Percentiles rank a stretch among this genome's conserved stretches.
phyloP scores from a whole-genome alignment of 2,888 invertebrate species.

The Orgyia antiqua region DNA sequence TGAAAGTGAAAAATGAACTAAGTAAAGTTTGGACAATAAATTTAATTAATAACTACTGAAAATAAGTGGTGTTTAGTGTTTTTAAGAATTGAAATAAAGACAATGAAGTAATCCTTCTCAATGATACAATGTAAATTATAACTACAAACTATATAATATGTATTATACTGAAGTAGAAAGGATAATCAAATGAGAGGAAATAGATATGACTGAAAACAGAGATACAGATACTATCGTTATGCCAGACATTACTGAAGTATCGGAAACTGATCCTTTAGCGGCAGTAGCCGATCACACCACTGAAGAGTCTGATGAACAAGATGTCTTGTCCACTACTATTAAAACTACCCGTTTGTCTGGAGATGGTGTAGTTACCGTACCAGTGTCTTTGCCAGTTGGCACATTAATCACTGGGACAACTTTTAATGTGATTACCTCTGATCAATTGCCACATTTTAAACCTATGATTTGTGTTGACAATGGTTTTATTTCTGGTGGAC shows the following conservation, averaged over 20 bases:
- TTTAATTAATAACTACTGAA: no score
- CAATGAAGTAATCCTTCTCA: no score
- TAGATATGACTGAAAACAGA: conserved; percentile 63
- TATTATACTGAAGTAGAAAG: no score
- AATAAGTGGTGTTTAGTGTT: no score
- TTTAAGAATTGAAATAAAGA: no score
- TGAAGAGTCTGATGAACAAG: conserved; percentile 70
- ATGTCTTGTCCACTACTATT: conserved; percentile 48
- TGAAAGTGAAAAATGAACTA: no score
- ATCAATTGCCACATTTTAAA: conserved; percentile 90
- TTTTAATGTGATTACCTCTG: conserved; percentile 91
- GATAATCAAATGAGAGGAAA: conserved; percentile 27
- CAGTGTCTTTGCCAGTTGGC: conserved; percentile 86
- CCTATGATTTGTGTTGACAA: conserved; percentile 92
- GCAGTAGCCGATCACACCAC: conserved; percentile 80
- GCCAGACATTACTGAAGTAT: conserved; percentile 83
- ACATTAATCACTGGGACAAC: conserved; percentile 89
- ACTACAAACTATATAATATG: no score
- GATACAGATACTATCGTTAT: conserved; percentile 82
- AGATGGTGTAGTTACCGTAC: conserved; percentile 71
- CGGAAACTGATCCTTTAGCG: conserved; percentile 78
- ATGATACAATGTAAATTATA: no score
- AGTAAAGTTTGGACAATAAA: no score
- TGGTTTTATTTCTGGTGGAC: conserved; percentile 84
- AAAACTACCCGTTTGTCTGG: conserved; percentile 47